A percentile compares a stretch with the other conserved stretches of the same genome.
Evolutionary conservation across 64 coral and sea anemone genomes (phyloP).

Genomic region (Orbicella faveolata): DNA sequence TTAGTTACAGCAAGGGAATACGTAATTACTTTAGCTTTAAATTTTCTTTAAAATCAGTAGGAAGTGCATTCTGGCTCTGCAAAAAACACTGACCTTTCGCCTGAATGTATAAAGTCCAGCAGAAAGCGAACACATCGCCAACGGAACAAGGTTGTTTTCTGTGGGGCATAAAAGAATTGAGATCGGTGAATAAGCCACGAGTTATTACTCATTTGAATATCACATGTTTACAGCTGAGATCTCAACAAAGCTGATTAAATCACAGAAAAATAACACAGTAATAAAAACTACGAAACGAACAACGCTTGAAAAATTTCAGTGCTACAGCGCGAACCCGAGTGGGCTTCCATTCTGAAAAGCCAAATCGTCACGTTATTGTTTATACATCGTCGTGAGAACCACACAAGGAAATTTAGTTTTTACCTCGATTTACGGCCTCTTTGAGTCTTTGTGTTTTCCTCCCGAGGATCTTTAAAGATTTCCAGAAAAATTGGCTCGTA

Average conservation of each 20-base stretch:
- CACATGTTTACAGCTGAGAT: conserved; percentile 73
- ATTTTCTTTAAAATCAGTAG: background rate
- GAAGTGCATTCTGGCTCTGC: background rate
- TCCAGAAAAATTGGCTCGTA: conserved; percentile 94
- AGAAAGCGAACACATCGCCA: conserved; percentile 89
- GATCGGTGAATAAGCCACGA: conserved; percentile 47
- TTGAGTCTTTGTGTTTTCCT: conserved; percentile 79
- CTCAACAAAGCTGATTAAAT: background rate
- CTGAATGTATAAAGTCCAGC: conserved; percentile 96
- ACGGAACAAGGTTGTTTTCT: conserved; percentile 91
- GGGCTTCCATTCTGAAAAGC: conserved; percentile 5
- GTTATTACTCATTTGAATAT: conserved; percentile 47
- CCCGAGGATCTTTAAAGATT: conserved; percentile 89
- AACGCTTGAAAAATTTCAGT: conserved; percentile 7
- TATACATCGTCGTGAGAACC: background rate
- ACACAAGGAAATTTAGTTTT: conserved; percentile 31
- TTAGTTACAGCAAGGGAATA: background rate
- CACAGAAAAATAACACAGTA: background rate
- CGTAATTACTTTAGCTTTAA: background rate
- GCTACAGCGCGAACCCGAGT: background rate
- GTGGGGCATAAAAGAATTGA: conserved; percentile 41
- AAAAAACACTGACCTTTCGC: conserved; percentile 79
- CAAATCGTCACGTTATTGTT: conserved; percentile 59
- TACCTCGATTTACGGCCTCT: conserved; percentile 94
- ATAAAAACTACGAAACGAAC: conserved; percentile 22